Base-by-base conservation (phyloP, 1,140 invertebrate species). In the Hypsibius dujardini region DNA sequence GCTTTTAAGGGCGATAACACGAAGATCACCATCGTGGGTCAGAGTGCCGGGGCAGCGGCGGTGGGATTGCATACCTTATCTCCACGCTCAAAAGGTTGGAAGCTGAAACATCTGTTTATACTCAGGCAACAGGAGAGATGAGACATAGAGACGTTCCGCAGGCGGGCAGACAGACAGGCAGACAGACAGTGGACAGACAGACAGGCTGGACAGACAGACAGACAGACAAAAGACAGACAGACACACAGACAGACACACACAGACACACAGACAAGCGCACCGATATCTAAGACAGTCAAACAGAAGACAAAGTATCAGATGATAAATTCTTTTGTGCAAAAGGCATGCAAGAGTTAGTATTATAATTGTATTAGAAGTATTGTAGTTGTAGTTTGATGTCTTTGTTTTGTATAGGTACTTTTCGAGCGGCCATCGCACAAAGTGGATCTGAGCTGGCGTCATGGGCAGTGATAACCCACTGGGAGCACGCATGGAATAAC, bases 381-480 rank as follows among this genome's bases (percentile, higher is more conserved):
- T 47, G 46, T 28, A 46, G 70, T 46, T 71, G 42, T 74, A 69
- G 69, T 69, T 40, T 62, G 75, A 78, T 70, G 71, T 0, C 71
- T 28, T 28, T 60, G 50, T 74, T 75, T 59, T 69, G 73, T 76
- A 47, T 56, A 87, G 87, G 85, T 12, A 75, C 86, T 67, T 67
- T 90, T 73, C 85, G 87, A 71, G 84, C 84, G 60, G 87, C 80
- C 1, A 88, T 90, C 71, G 85, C 87, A 0, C 82, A 90, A 85
- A 90, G 90, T 77, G 94, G 94, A 2, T 92, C 92, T 15, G 88
- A 90, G 1, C 78, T 94, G 40, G 89, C 92, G 1, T 90, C 95
- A 77, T 96, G 92, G 93, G 89, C 92, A 1, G 80, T 92, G 45
- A 88, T 94, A 50, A 83, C 86, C 72, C 90, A 95, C 77, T 87